Evolutionary conservation across 2,888 invertebrate genomes (phyloP), one percentile per base, ranked within the genome.

Genomic region (Dromius quadrimaculatus): DNA sequence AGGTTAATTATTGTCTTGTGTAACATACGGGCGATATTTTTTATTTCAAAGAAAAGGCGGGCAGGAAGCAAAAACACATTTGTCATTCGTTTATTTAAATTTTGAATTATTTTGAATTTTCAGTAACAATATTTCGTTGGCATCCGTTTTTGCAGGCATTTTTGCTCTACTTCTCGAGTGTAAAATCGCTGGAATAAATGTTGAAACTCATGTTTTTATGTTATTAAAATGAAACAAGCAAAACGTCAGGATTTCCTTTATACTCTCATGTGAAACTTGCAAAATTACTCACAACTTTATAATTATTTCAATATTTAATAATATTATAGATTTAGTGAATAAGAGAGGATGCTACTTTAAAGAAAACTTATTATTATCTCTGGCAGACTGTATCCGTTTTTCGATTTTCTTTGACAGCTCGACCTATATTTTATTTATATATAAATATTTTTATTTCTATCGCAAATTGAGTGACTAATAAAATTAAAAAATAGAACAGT

Each of bases 1-100:
- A 59, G 59, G 59, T 59, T 59, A 59, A 59, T 59, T 59, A 36
- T 59, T n/a, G n/a, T 36, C 36, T 59, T 34, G 59, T 36, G 59
- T 59, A 59, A 36, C 36, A 36, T 11, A 20, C 34, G 13, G 59
- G 57, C 32, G 36, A 15, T 54, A 32, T 54, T 54, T 15, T 54
- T 54, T 54, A 54, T 54, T 54, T 54, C 50, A 54, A 45, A 45
- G 45, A 19, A 20, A 20, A 54, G 50, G n/a, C n/a, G n/a, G n/a
- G n/a, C n/a, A n/a, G n/a, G n/a, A n/a, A n/a, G n/a, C n/a, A n/a
- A n/a, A n/a, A n/a, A n/a, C n/a, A n/a, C n/a, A n/a, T n/a, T n/a
- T n/a, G n/a, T n/a, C n/a, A n/a, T n/a, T n/a, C n/a, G n/a, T n/a
- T n/a, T n/a, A n/a, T n/a, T n/a, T n/a, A n/a, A 41, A 47, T 28